These are phyloP conservation scores for Xylota sylvarum DNA, from an alignment of 2,888 invertebrate genomes.

Conservation along the genomic window DNA sequence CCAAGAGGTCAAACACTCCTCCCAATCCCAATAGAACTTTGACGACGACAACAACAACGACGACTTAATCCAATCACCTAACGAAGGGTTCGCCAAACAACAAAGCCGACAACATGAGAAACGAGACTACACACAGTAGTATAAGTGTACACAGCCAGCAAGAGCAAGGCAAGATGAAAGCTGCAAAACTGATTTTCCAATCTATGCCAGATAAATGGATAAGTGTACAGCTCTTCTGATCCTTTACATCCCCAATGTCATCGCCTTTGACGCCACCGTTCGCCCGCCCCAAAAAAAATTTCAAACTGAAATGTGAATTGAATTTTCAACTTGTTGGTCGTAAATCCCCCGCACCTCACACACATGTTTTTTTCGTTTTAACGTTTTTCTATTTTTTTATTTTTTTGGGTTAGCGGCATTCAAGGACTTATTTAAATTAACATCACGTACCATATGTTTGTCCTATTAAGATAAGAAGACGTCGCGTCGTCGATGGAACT, in stretches of 20 bases:
- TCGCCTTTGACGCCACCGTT: background rate
- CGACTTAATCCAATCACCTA: slow-evolving; percentile 76
- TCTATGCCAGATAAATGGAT: slow-evolving; percentile 76
- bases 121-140: slow-evolving; percentile 13
- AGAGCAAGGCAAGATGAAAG: slow-evolving; percentile 58
- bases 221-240: slow-evolving; percentile 60
- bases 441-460: slow-evolving; percentile 77
- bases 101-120: slow-evolving; percentile 61
- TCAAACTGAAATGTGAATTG: slow-evolving; percentile 74
- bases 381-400: too few relatives aligned
- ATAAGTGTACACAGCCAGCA: background rate
- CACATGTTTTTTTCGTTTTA: slow-evolving; percentile 12
- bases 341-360: slow-evolving; percentile 40
- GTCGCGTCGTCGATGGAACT: slow-evolving; percentile 58
- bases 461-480: slow-evolving; percentile 73
- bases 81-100: slow-evolving; percentile 74
- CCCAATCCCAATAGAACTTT: slow-evolving; percentile 39
- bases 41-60: slow-evolving; percentile 51
- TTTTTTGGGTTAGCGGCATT: background rate
- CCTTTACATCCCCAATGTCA: slow-evolving; percentile 68
- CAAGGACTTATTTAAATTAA: slow-evolving; percentile 74
- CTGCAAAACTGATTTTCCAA: slow-evolving; percentile 76
- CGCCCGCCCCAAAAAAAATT: slow-evolving; percentile 28
- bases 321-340: slow-evolving; percentile 77
- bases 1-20: slow-evolving; percentile 60